Evolutionary conservation across 2,797 vertebrate genomes (phyloP).

Genomic region (Galaxias olidus): DNA sequence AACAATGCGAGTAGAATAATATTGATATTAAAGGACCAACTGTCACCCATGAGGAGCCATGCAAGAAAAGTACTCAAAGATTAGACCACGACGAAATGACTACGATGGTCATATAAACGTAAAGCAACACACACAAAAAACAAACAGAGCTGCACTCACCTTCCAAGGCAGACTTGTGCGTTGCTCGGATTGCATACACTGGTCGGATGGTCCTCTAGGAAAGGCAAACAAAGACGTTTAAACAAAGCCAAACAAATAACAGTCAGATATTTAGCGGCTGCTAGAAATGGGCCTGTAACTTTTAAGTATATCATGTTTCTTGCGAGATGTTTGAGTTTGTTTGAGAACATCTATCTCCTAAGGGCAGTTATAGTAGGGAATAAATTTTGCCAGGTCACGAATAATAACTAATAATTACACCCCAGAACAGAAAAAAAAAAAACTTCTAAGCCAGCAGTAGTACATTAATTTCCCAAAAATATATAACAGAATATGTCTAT

Average conservation of each 20-base stretch:
- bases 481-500: not conserved
- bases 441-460: not conserved
- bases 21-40: no score
- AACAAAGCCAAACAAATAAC: not conserved
- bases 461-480: not conserved
- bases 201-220: constrained; percentile 56
- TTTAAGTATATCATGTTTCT: no score
- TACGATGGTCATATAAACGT: not conserved
- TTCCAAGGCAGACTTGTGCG: constrained; percentile 57
- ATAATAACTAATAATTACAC: not conserved
- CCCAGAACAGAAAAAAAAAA: not conserved
- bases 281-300: no score
- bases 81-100: no score
- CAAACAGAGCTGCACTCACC: constrained; percentile 42
- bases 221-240: constrained; percentile 10
- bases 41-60: no score
- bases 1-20: no score
- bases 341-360: no score
- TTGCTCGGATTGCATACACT: constrained; percentile 40
- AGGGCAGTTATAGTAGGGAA: not conserved
- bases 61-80: no score
- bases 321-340: not conserved
- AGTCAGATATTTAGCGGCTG: no score
- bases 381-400: not conserved
- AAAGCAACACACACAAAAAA: not conserved